phyloP scores from a whole-genome alignment of 2,797 vertebrate genomes.

The Bovichtus variegatus region DNA sequence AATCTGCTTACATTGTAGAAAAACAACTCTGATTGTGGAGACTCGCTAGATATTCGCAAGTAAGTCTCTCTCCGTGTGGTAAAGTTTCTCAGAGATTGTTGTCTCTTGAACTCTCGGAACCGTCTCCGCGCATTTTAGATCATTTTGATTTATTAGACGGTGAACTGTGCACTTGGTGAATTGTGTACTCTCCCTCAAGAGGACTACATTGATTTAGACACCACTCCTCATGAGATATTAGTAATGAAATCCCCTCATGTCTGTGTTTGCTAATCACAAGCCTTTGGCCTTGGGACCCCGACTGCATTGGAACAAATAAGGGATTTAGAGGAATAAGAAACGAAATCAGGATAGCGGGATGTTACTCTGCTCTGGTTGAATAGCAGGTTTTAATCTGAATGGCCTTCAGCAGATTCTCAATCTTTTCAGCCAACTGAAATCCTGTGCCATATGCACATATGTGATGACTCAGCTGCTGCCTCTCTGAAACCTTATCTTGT shows the following conservation, averaged over 20 bases:
- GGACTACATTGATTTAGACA: constrained; percentile 29
- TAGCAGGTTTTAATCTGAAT: constrained; percentile 25
- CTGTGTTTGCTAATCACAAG: constrained; percentile 31
- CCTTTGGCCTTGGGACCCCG: background rate
- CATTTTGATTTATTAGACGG: background rate
- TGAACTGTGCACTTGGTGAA: constrained; percentile 10
- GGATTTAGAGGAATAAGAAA: constrained; percentile 9
- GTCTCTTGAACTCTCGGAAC: constrained; percentile 33
- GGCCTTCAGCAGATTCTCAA: constrained; percentile 18
- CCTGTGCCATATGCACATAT: constrained; percentile 16
- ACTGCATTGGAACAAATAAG: constrained; percentile 15
- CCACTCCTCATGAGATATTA: constrained; percentile 37
- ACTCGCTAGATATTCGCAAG: constrained; percentile 22
- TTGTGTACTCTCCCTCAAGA: constrained; percentile 14
- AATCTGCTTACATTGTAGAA: constrained; percentile 64
- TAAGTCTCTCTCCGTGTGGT: constrained; percentile 9
- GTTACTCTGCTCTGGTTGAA: constrained; percentile 20
- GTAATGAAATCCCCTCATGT: constrained; percentile 19
- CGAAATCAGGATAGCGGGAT: constrained; percentile 2
- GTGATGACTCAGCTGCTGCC: constrained; percentile 49
- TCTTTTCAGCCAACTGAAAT: constrained; percentile 38
- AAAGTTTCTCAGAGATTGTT: constrained; percentile 21
- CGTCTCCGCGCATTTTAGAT: background rate
- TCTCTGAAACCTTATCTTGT: constrained; percentile 27
- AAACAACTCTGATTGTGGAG: constrained; percentile 39